Evolutionary conservation across 2,888 invertebrate genomes (phyloP).

Genomic region (Thymelicus acteon): DNA sequence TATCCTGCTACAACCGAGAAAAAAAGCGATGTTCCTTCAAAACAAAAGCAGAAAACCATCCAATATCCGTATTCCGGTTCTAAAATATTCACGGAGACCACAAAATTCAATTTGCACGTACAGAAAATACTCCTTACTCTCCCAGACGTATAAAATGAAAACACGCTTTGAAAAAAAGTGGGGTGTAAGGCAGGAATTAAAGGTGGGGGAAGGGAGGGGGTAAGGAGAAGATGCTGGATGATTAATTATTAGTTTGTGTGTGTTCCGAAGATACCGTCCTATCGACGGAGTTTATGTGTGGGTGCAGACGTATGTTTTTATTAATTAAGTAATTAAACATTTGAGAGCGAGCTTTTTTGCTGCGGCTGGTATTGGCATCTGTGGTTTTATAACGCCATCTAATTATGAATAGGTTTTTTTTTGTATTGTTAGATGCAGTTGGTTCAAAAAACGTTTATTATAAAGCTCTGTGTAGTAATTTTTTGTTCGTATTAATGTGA

Average conservation of each 20-base stretch:
- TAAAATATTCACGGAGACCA: constrained; percentile 81
- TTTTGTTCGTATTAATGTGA: no score
- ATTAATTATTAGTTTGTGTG: constrained; percentile 85
- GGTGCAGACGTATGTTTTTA: constrained; percentile 45
- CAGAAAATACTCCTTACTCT: constrained; percentile 55
- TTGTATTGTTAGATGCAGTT: neutral
- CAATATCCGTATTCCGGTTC: constrained; percentile 65
- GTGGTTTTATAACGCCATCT: neutral
- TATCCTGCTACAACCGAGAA: constrained; percentile 7
- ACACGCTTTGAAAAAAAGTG: constrained; percentile 72
- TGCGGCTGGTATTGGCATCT: constrained; percentile 1
- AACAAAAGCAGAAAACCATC: constrained; percentile 53
- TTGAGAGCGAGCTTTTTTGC: neutral
- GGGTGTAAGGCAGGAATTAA: constrained; percentile 77
- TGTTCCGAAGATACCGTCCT: constrained; percentile 70
- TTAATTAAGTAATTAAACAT: constrained; percentile 45
- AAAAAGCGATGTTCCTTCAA: constrained; percentile 1
- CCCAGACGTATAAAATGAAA: constrained; percentile 79
- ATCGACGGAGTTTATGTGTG: constrained; percentile 41
- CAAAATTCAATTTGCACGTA: constrained; percentile 81
- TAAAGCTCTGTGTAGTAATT: no score
- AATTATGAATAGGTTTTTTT: constrained; percentile 1
- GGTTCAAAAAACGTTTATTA: no score
- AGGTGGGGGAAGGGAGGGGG: constrained; percentile 61
- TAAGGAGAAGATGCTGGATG: constrained; percentile 74